Base-by-base conservation (phyloP, 2,888 invertebrate genomes). In the Limnephilus auricula region DNA sequence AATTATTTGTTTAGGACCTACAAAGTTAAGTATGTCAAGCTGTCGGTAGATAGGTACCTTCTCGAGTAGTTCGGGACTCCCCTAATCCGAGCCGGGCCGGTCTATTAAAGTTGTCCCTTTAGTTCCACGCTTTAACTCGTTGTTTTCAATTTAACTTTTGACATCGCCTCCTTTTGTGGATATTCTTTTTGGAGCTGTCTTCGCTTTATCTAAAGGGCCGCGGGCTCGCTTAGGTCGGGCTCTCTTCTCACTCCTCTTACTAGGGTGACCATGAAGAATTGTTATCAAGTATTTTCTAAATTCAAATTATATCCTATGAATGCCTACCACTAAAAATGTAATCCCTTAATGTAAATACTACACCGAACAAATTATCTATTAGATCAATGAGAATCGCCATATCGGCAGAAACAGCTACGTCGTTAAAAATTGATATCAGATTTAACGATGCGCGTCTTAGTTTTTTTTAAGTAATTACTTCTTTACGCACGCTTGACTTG, bases 61-160 rank as follows among this genome's bases (percentile, higher is more conserved):
- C 37, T 12, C 34, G 32, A 80, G 80, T 83, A 83, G 25, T 32
- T 83, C 32, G 50, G 65, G 25, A 80, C 89, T 45, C 40, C 50
- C 40, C 34, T 91, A 88, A 91, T 83, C 91, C 88, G 34, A 25
- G n/a, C 82, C 80, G 82, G 90, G 80, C 30, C 86, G 82, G 50
- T 91, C 88, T 90, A 90, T 90, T 90, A 91, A 91, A 88, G 83
- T 83, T 91, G 91, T 90, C 88, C 83, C 83, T 90, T 91, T 88
- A 87, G 90, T 91, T 91, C 80, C 90, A 90, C 91, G 91, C 91
- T 88, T 91, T 91, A 88, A 88, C 83, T 91, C 90, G 86, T 90
- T 84, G 85, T 92, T 92, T 92, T 92, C 92, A 92, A 92, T 92
- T 92, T 90, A 91, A 92, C 90, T 91, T 91, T 92, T 92, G 89